Evolutionary conservation across 2,113 vertebrate species (phyloP).

Genomic region (Helogale parvula): DNA sequence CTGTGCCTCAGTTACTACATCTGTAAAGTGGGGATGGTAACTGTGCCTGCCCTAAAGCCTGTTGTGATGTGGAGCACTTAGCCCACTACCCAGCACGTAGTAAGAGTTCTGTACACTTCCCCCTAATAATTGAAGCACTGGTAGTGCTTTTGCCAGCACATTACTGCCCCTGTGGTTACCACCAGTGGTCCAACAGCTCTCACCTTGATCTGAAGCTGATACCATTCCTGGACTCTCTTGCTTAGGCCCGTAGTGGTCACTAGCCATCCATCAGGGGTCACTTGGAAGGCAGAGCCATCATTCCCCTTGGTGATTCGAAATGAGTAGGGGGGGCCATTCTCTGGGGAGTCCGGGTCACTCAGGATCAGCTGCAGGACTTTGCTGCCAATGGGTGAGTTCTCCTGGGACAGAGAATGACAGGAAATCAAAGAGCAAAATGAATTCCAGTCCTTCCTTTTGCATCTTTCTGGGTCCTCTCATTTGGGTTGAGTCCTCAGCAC

Average conservation of each 20-base stretch:
- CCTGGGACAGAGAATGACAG: conserved; percentile 83
- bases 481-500: not conserved
- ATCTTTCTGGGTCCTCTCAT: not conserved
- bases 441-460: not conserved
- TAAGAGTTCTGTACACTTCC: not conserved
- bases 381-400: conserved; percentile 91
- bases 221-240: conserved; percentile 87
- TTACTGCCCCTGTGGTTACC: not conserved
- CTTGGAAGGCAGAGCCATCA: conserved; percentile 89
- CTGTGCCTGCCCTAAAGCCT: not conserved
- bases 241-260: conserved; percentile 89
- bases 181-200: not conserved
- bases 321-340: conserved; percentile 93
- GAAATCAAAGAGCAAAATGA: not conserved
- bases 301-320: conserved; percentile 94
- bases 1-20: not conserved
- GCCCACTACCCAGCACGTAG: not conserved
- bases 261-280: conserved; percentile 93
- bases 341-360: conserved; percentile 93
- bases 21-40: not conserved
- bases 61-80: not conserved
- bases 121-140: not conserved
- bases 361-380: conserved; percentile 93
- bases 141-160: not conserved
- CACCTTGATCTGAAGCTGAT: conserved; percentile 96